Conservation (phyloP, 2,797 vertebrate species). For the Bradypodion ventrale region DNA sequence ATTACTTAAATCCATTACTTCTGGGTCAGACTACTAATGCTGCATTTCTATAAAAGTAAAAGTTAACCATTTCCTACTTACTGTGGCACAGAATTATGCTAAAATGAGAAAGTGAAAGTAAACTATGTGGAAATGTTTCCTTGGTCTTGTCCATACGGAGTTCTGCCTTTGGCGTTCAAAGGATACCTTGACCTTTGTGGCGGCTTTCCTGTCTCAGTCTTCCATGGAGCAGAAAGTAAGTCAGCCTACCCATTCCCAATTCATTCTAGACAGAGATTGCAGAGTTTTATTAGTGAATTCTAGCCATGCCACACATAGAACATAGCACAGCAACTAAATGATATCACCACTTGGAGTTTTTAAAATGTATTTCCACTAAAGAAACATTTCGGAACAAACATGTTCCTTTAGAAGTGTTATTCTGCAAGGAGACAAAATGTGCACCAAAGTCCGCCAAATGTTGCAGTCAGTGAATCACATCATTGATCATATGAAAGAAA, state of each 20-base stretch:
- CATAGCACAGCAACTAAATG: neutral
- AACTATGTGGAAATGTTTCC: neutral
- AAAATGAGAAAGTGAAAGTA: neutral
- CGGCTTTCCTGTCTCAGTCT: constrained; percentile 15
- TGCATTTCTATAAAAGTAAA: neutral
- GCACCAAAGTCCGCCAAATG: neutral
- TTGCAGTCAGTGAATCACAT: neutral
- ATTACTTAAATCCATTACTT: neutral
- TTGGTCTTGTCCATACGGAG: neutral
- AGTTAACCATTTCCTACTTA: neutral
- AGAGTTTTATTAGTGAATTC: neutral
- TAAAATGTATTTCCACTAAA: neutral
- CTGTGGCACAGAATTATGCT: neutral
- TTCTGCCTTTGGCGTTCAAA: neutral
- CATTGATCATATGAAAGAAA: neutral
- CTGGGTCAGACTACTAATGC: neutral
- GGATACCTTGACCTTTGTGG: neutral
- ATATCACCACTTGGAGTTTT: neutral
- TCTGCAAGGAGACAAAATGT: neutral
- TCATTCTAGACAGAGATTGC: neutral
- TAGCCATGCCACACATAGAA: neutral
- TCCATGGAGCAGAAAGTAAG: neutral
- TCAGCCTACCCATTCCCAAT: neutral
- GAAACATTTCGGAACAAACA: neutral
- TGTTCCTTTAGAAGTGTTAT: neutral